Conservation (phyloP, 64 coral and sea anemone species). For the Anthopleura sola region DNA sequence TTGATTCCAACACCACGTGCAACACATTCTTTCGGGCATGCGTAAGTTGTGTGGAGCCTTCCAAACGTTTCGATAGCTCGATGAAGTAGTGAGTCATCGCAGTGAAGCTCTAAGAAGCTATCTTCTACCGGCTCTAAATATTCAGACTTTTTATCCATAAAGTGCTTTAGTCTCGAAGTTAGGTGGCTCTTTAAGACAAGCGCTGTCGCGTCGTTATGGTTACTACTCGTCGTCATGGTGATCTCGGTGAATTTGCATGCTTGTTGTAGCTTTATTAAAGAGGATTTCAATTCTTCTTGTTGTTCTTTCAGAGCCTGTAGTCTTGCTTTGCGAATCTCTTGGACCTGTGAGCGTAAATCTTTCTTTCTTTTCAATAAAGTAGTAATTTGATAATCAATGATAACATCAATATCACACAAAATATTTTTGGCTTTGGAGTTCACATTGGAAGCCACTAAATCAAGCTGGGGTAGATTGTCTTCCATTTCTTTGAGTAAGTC, state of each 20-base stretch:
- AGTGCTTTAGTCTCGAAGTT: slow-evolving; percentile 38
- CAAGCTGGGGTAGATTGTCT: slow-evolving; percentile 30
- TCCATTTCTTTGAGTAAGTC: slow-evolving; percentile 29
- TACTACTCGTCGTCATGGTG: slow-evolving; percentile 13
- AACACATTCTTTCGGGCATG: slow-evolving; percentile 29
- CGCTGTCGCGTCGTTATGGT: slow-evolving; percentile 36
- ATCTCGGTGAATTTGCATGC: slow-evolving; percentile 59
- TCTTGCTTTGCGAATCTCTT: slow-evolving; percentile 34
- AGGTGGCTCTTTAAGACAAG: slow-evolving; percentile 41
- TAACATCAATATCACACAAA: slow-evolving; percentile 54
- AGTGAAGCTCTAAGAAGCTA: slow-evolving; percentile 34
- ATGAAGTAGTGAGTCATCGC: slow-evolving; percentile 51
- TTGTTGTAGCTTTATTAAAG: slow-evolving; percentile 34
- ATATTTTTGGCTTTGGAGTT: slow-evolving; percentile 30
- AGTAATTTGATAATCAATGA: slow-evolving; percentile 60
- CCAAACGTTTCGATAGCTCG: slow-evolving; percentile 51
- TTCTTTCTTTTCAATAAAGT: slow-evolving; percentile 56
- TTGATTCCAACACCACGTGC: slow-evolving; percentile 50
- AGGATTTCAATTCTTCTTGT: slow-evolving; percentile 44
- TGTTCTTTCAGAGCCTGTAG: slow-evolving; percentile 34
- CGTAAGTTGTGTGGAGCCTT: slow-evolving; percentile 20
- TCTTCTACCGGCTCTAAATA: slow-evolving; percentile 43
- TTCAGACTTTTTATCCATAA: slow-evolving; percentile 34
- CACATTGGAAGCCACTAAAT: slow-evolving; percentile 19
- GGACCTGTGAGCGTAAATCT: slow-evolving; percentile 38